Evolutionary conservation across 2,797 vertebrate genomes (phyloP).

Genomic region (Sebastes alutus): DNA sequence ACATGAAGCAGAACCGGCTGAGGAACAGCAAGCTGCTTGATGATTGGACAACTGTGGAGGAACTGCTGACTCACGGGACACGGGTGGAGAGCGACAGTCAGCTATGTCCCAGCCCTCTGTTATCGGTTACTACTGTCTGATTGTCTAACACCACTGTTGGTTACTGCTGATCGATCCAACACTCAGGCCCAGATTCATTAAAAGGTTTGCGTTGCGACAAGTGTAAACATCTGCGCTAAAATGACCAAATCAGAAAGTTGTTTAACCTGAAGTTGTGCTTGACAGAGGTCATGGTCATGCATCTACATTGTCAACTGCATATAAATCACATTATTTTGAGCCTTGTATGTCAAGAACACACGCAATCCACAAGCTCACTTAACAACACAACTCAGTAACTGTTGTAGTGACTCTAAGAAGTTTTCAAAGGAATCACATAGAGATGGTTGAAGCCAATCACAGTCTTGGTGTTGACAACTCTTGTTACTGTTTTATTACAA

Average conservation of each 20-base stretch:
- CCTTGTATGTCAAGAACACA: no score
- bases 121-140: conserved; percentile 79
- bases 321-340: background rate
- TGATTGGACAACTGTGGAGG: conserved; percentile 81
- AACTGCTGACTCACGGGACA: conserved; percentile 77
- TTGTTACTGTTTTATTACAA: no score
- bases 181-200: conserved; percentile 18
- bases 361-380: background rate
- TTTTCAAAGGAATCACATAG: background rate
- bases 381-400: background rate
- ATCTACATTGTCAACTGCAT: background rate
- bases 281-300: background rate
- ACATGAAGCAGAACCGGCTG: conserved; percentile 76
- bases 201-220: background rate
- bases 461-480: no score
- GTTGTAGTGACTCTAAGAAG: background rate
- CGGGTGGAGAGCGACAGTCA: conserved; percentile 65
- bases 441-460: background rate
- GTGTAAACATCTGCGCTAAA: background rate
- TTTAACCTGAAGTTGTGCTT: background rate
- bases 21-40: conserved; percentile 80
- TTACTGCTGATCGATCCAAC: background rate
- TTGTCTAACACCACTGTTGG: background rate
- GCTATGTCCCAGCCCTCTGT: conserved; percentile 73
- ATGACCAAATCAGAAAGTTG: background rate